A percentile compares a stretch with the other conserved stretches of the same genome.
These are phyloP conservation scores for Galbula dea DNA, from an alignment of 2,113 vertebrate genomes.

Conservation along the genomic window DNA sequence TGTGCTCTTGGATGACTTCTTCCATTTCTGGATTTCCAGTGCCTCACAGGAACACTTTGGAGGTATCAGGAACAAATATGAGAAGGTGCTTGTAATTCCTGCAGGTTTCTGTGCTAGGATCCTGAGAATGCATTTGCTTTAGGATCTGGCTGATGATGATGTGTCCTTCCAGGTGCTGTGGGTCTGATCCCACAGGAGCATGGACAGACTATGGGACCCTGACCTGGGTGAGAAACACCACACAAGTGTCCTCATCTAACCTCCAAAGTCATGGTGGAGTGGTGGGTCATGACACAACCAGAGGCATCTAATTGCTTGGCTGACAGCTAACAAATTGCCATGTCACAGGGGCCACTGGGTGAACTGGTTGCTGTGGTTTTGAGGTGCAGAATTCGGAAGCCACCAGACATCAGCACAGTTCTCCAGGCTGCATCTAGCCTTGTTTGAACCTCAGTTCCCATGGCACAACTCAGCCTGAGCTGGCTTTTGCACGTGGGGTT, in stretches of 20 bases:
- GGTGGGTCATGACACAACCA: not conserved
- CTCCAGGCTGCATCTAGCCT: not conserved
- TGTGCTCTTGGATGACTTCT: not conserved
- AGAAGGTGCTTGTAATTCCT: not conserved
- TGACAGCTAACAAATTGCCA: not conserved
- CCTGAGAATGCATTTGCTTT: not conserved
- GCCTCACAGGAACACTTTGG: not conserved
- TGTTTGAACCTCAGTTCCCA: not conserved
- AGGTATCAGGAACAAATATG: not conserved
- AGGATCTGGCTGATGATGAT: not conserved
- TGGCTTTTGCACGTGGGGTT: not conserved
- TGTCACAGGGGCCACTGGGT: accelerated
- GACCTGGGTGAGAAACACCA: not conserved
- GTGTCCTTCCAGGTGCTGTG: accelerated
- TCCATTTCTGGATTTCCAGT: not conserved
- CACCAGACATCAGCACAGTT: not conserved
- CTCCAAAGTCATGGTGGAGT: not conserved
- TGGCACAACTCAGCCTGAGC: not conserved
- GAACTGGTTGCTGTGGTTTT: not conserved
- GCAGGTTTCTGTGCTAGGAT: not conserved
- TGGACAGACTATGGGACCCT: not conserved
- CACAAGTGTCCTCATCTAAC: not conserved
- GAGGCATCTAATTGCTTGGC: not conserved
- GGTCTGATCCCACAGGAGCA: not conserved
- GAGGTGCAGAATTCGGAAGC: not conserved